Evolutionary conservation across 2,113 vertebrate species (phyloP).

Genomic region (Ornithorhynchus anatinus): DNA sequence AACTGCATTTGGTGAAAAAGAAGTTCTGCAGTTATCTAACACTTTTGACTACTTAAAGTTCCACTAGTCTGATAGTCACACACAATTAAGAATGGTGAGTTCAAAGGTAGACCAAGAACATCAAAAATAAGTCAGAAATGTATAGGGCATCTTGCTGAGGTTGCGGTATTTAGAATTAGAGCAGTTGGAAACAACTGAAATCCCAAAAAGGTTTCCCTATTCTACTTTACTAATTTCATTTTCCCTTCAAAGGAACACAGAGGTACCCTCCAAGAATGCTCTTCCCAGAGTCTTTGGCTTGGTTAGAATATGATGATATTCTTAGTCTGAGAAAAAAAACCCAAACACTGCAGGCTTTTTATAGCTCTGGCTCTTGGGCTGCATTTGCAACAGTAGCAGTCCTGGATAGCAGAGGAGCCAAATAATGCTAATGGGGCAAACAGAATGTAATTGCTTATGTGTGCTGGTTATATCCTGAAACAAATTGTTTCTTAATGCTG

Average conservation of each 20-base stretch:
- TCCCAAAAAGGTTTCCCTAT: too few relatives aligned
- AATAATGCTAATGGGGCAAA: constrained; percentile 87
- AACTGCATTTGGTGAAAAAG: background rate
- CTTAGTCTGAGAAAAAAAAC: constrained; percentile 41
- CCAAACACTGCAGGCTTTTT: constrained; percentile 45
- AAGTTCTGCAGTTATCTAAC: background rate
- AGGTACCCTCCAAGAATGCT: constrained; percentile 14
- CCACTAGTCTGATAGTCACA: constrained; percentile 17
- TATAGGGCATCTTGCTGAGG: constrained; percentile 25
- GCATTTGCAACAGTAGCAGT: constrained; percentile 45
- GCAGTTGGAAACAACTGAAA: background rate
- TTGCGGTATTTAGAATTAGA: constrained; percentile 14
- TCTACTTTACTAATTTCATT: constrained; percentile 12
- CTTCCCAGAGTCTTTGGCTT: constrained; percentile 48
- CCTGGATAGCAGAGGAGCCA: constrained; percentile 73
- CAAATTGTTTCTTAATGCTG: constrained; percentile 95
- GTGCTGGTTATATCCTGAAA: constrained; percentile 90
- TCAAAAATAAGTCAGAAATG: constrained; percentile 31
- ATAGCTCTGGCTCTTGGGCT: constrained; percentile 49
- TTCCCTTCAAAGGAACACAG: constrained; percentile 51
- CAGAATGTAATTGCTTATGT: constrained; percentile 89
- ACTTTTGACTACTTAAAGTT: background rate
- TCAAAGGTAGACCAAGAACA: constrained; percentile 22
- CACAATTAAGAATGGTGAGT: background rate
- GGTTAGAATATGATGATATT: constrained; percentile 50